Evolutionary conservation across 2,888 invertebrate genomes (phyloP).

Genomic region (Galerucella calmariensis): DNA sequence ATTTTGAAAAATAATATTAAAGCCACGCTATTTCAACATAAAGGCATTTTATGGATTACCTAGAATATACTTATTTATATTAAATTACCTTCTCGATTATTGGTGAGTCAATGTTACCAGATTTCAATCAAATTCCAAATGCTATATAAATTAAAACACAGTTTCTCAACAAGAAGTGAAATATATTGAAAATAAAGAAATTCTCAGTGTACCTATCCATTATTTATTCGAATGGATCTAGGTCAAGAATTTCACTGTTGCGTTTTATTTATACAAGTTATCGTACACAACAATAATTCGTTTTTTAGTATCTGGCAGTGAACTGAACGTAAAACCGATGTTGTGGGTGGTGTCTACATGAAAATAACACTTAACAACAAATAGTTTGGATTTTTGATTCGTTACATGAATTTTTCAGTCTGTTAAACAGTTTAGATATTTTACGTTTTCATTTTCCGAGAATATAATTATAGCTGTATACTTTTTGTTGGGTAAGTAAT

Average conservation of each 20-base stretch:
- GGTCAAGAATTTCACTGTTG: conserved; percentile 2
- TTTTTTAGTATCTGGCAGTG: neutral
- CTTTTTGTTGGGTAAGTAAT: too few species aligned
- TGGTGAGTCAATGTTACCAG: too few species aligned
- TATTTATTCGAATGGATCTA: neutral
- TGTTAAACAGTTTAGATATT: neutral
- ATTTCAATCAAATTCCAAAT: too few species aligned
- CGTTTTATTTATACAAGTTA: neutral
- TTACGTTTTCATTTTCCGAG: too few species aligned
- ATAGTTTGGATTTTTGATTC: neutral
- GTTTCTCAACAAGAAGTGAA: neutral
- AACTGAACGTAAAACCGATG: neutral
- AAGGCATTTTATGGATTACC: too few species aligned
- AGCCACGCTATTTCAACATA: too few species aligned
- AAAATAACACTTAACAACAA: neutral
- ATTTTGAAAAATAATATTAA: too few species aligned
- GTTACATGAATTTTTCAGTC: neutral
- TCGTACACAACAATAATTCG: neutral
- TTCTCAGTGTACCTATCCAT: neutral
- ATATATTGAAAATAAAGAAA: neutral
- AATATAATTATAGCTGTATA: too few species aligned
- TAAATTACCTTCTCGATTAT: too few species aligned
- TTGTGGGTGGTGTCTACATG: neutral
- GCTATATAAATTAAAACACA: too few species aligned
- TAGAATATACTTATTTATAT: too few species aligned